phyloP scores from a whole-genome alignment of 2,797 vertebrate species.

The Micrastur ruficollis region DNA sequence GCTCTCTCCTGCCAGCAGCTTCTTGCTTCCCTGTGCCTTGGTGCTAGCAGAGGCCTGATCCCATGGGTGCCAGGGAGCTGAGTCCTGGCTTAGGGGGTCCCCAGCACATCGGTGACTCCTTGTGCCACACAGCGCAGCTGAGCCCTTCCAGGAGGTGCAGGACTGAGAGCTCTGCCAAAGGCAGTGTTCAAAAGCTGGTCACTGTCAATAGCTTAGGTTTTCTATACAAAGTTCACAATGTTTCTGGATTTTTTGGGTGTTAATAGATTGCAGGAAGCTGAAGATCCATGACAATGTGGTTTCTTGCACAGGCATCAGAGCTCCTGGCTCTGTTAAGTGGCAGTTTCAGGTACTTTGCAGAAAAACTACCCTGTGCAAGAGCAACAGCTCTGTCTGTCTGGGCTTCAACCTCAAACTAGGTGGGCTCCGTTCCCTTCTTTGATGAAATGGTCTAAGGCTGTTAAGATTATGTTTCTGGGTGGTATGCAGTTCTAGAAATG shows the following conservation, averaged over 20 bases:
- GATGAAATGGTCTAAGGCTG: background rate
- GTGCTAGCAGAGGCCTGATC: background rate
- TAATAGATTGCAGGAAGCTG: accelerated
- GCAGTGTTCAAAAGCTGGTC: background rate
- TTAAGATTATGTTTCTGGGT: background rate
- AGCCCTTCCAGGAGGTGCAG: background rate
- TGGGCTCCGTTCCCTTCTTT: too few species aligned
- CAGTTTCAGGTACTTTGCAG: background rate
- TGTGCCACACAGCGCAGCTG: accelerated
- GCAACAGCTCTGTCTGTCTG: too few species aligned
- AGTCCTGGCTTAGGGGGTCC: background rate
- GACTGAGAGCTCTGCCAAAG: background rate
- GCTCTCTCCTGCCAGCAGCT: background rate
- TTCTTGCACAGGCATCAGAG: background rate
- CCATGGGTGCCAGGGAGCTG: background rate
- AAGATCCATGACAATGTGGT: accelerated
- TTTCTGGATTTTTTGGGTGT: background rate
- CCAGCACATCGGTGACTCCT: accelerated
- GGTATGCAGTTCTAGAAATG: background rate
- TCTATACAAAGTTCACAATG: background rate
- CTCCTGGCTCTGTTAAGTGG: background rate
- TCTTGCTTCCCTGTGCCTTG: too few species aligned
- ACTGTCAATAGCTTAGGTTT: background rate
- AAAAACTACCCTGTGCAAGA: background rate
- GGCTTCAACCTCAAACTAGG: background rate